Conservation (phyloP, 1,140 invertebrate species). For the Cylas formicarius region DNA sequence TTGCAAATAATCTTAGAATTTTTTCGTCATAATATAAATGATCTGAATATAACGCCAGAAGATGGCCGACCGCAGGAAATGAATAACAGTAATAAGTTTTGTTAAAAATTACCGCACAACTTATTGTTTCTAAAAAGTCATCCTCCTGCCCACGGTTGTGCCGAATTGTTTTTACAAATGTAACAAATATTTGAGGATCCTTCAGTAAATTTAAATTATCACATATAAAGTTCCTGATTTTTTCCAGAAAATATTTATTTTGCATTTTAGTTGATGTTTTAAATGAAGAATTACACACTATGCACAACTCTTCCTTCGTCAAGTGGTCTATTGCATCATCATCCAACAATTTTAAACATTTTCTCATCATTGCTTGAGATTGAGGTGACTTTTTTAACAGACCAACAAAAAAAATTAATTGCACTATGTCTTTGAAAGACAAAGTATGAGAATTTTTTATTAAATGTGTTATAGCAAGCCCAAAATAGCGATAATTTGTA, state of each 20-base stretch:
- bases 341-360: constrained; percentile 29
- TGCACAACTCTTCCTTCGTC: constrained; percentile 32
- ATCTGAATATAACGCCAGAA: constrained; percentile 38
- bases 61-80: constrained; percentile 35
- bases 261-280: constrained; percentile 39
- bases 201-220: constrained; percentile 35
- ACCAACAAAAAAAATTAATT: constrained; percentile 37
- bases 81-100: constrained; percentile 34
- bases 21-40: constrained; percentile 37
- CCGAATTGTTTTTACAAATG: constrained; percentile 37
- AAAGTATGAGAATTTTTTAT: constrained; percentile 16
- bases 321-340: constrained; percentile 26
- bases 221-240: constrained; percentile 28
- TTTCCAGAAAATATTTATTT: constrained; percentile 28
- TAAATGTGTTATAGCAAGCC: constrained; percentile 25
- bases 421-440: constrained; percentile 30
- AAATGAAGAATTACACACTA: constrained; percentile 38
- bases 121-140: constrained; percentile 35
- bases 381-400: constrained; percentile 32
- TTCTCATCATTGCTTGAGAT: constrained; percentile 25
- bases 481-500: constrained; percentile 30
- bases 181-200: constrained; percentile 36
- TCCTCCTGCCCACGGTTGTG: constrained; percentile 38
- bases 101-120: constrained; percentile 39
- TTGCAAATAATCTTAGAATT: constrained; percentile 29